Conservation (phyloP, 2,113 vertebrate genomes). For the Pteropus alecto region DNA sequence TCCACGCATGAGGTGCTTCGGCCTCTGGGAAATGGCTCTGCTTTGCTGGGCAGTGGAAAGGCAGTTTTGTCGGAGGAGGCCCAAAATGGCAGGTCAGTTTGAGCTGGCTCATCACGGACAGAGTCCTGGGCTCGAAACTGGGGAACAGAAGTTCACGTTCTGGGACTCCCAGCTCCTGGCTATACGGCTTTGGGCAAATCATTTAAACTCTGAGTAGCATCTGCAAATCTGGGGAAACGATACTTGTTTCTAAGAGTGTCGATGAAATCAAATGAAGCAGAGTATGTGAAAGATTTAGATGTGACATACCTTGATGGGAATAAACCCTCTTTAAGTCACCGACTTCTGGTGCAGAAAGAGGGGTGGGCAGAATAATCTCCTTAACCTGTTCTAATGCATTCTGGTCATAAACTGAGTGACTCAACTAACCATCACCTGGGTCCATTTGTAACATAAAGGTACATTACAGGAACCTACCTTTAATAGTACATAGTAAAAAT, state of each 20-base stretch:
- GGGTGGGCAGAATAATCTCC: neutral
- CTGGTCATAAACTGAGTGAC: neutral
- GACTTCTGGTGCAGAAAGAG: neutral
- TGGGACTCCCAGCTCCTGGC: neutral
- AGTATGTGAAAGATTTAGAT: neutral
- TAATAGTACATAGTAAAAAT: neutral
- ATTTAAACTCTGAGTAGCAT: neutral
- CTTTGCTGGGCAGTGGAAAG: slow-evolving; percentile 59
- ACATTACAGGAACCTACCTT: neutral
- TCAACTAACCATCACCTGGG: neutral
- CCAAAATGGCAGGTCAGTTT: neutral
- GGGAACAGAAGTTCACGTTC: neutral
- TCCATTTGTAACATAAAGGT: neutral
- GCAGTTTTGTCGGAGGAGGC: neutral
- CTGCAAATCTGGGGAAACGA: neutral
- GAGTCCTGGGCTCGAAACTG: neutral
- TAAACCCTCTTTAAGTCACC: neutral
- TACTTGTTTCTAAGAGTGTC: neutral
- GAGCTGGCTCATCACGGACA: neutral
- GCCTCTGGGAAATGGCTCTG: neutral
- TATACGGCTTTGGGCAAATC: neutral
- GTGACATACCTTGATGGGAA: neutral
- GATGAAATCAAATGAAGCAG: neutral
- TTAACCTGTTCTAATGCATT: neutral
- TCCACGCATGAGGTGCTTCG: neutral